phyloP scores from a whole-genome alignment of 2,797 vertebrate species.

The Arvicola amphibius region DNA sequence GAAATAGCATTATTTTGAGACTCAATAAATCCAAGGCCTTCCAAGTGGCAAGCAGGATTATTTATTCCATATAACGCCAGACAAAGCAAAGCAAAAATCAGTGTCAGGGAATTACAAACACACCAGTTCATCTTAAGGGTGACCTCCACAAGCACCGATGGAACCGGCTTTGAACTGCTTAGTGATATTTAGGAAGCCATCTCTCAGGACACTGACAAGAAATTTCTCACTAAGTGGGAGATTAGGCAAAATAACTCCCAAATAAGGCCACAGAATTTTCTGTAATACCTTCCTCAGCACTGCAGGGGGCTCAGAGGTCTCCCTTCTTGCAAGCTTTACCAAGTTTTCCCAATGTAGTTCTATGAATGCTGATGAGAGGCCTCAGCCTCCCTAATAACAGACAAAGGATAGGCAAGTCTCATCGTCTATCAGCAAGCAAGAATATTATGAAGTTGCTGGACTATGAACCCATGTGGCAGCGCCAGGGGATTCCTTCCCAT shows the following conservation, averaged over 20 bases:
- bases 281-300: slow-evolving; percentile 22
- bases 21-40: slow-evolving; percentile 6
- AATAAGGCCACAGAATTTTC: slow-evolving; percentile 25
- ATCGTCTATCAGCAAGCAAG: not conserved
- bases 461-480: not conserved
- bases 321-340: not conserved
- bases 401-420: not conserved
- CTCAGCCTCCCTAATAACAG: not conserved
- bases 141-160: slow-evolving; percentile 27
- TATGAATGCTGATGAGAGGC: not conserved
- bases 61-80: slow-evolving; percentile 11
- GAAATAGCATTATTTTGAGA: slow-evolving; percentile 24
- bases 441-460: not conserved
- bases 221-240: slow-evolving; percentile 49
- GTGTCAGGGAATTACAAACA: slow-evolving; percentile 19
- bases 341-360: not conserved
- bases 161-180: not conserved
- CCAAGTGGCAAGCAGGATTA: slow-evolving; percentile 20
- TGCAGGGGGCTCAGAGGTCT: not conserved
- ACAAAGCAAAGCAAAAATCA: slow-evolving; percentile 11
- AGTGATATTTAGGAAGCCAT: slow-evolving; percentile 69
- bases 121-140: slow-evolving; percentile 27
- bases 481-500: not conserved
- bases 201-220: slow-evolving; percentile 52
- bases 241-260: slow-evolving; percentile 61